These are phyloP conservation scores for Dicaeum eximium DNA, from an alignment of 2,113 vertebrate genomes.

Conservation along the genomic window DNA sequence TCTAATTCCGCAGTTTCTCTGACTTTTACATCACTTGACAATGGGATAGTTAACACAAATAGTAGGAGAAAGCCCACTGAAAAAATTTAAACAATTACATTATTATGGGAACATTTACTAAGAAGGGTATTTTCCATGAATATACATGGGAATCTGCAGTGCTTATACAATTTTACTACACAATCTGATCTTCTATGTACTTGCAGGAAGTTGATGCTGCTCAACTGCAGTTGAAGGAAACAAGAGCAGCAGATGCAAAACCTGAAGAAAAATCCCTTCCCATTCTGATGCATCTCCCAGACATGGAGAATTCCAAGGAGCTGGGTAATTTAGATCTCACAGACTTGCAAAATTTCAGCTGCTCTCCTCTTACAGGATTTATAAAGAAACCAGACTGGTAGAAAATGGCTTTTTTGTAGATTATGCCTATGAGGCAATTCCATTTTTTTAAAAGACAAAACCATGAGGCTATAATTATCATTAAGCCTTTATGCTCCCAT, in stretches of 20 bases:
- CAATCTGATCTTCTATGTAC: background rate
- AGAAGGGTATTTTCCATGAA: background rate
- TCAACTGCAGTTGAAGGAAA: background rate
- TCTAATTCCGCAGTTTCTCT: background rate
- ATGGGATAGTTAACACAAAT: background rate
- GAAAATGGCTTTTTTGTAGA: background rate
- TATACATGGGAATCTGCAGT: background rate
- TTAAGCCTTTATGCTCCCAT: background rate
- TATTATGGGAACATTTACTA: background rate
- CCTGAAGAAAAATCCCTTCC: background rate
- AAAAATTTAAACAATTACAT: background rate
- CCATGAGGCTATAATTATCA: background rate
- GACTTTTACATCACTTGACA: background rate
- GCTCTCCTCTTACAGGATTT: background rate
- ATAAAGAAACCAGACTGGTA: background rate
- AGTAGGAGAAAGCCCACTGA: background rate
- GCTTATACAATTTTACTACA: background rate
- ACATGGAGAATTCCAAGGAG: background rate
- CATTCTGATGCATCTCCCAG: background rate
- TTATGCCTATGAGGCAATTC: background rate
- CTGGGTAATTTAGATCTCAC: background rate
- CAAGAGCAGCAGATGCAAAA: background rate
- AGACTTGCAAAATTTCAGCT: background rate
- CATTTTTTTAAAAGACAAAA: background rate
- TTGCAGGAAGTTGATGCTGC: background rate